phyloP scores from a whole-genome alignment of 2,888 invertebrate species.

The Cephus pulcher region DNA sequence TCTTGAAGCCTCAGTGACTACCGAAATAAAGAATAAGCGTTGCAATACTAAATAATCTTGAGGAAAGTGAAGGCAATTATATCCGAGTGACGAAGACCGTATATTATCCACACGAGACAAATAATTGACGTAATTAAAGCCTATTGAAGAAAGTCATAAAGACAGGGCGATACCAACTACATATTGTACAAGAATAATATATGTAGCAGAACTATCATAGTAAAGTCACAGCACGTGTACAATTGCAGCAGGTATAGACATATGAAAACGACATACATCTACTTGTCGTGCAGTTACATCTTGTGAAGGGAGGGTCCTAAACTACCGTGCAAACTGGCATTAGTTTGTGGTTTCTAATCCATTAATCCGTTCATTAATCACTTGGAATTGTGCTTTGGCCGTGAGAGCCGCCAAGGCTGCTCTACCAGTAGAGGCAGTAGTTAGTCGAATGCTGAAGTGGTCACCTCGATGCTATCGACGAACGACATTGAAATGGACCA shows the following conservation, averaged over 20 bases:
- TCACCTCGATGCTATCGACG: constrained; percentile 7
- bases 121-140: neutral
- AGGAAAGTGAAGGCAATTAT: neutral
- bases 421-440: neutral
- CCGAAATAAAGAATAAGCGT: neutral
- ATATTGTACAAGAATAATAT: neutral
- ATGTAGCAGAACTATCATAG: neutral
- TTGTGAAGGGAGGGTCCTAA: neutral
- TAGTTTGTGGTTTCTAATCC: constrained; percentile 55
- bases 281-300: neutral
- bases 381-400: constrained; percentile 19
- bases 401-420: neutral
- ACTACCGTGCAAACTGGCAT: constrained; percentile 46
- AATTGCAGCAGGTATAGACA: neutral
- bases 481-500: constrained; percentile 23
- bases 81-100: neutral
- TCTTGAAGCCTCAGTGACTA: neutral
- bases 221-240: neutral
- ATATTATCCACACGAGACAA: neutral
- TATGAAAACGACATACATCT: neutral
- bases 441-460: constrained; percentile 4
- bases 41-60: neutral
- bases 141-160: neutral
- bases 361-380: constrained; percentile 57
- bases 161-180: neutral